These are phyloP conservation scores for Tenthredo livida DNA, from an alignment of 2,888 invertebrate genomes.

Conservation along the genomic window DNA sequence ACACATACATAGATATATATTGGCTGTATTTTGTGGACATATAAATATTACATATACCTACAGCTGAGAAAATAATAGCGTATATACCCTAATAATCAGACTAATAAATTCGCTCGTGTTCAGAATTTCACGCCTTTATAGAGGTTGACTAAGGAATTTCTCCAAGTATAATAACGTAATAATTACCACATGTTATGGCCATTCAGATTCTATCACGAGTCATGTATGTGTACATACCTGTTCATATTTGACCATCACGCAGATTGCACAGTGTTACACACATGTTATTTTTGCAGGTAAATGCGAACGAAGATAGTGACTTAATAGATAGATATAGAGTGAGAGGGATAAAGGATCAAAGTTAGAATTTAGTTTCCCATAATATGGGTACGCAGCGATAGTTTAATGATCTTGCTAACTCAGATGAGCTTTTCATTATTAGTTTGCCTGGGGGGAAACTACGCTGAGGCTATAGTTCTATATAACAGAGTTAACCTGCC, in stretches of 20 bases:
- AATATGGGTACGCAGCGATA: slow-evolving; percentile 54
- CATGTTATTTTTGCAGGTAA: not conserved
- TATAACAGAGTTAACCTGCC: slow-evolving; percentile 40
- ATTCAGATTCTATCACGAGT: not conserved
- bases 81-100: not conserved
- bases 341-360: slow-evolving; percentile 16
- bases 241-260: too few species aligned
- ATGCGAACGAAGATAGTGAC: not conserved
- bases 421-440: slow-evolving; percentile 73
- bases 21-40: not conserved
- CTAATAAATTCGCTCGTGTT: not conserved
- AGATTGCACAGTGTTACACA: not conserved
- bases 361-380: slow-evolving; percentile 24
- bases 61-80: not conserved
- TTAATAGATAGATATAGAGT: slow-evolving; percentile 10
- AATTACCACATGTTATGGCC: slow-evolving; percentile 3
- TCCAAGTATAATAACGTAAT: not conserved
- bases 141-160: not conserved
- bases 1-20: not conserved
- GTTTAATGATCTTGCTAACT: slow-evolving; percentile 75
- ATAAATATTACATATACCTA: not conserved
- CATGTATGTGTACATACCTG: not conserved
- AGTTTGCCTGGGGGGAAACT: slow-evolving; percentile 62
- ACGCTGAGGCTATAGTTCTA: not conserved
- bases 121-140: not conserved